A percentile compares a stretch with the other conserved stretches of the same genome.
These are phyloP conservation scores for Emydoidea blandingii DNA, from an alignment of 2,797 vertebrate species.

Conservation along the genomic window DNA sequence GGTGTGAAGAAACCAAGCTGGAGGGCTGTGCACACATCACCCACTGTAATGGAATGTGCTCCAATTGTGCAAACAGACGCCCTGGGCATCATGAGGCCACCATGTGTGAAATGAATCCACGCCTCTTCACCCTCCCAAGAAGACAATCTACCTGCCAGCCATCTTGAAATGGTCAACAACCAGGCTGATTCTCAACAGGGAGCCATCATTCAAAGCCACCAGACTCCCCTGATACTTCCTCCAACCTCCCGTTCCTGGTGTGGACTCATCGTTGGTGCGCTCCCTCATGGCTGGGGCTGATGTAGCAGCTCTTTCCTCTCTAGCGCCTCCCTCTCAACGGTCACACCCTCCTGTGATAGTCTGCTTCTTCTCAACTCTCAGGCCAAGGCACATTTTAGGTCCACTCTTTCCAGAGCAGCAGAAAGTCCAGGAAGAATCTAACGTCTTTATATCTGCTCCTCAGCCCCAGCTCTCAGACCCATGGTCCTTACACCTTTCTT, in stretches of 20 bases:
- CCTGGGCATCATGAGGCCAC: not conserved
- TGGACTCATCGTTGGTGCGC: too few relatives aligned
- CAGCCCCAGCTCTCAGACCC: too few relatives aligned
- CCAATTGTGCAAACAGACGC: not conserved
- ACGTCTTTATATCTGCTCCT: too few relatives aligned
- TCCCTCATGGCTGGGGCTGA: too few relatives aligned
- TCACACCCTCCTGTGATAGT: too few relatives aligned
- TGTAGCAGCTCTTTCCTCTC: too few relatives aligned
- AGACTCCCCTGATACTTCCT: not conserved
- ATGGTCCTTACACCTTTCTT: too few relatives aligned
- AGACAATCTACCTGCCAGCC: not conserved
- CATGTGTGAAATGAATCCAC: not conserved
- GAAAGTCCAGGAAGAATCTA: too few relatives aligned
- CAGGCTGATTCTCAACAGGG: not conserved
- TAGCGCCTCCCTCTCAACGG: too few relatives aligned
- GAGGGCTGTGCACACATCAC: not conserved
- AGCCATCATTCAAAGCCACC: not conserved
- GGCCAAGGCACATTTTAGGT: too few relatives aligned
- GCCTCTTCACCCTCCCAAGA: not conserved
- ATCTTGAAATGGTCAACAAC: not conserved
- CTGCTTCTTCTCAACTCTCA: too few relatives aligned
- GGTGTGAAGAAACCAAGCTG: not conserved
- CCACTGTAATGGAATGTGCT: not conserved
- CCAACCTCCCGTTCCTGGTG: not conserved
- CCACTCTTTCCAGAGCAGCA: too few relatives aligned